Evolutionary conservation across 1,140 invertebrate species (phyloP).

Genomic region (Lanistes nyassanus): DNA sequence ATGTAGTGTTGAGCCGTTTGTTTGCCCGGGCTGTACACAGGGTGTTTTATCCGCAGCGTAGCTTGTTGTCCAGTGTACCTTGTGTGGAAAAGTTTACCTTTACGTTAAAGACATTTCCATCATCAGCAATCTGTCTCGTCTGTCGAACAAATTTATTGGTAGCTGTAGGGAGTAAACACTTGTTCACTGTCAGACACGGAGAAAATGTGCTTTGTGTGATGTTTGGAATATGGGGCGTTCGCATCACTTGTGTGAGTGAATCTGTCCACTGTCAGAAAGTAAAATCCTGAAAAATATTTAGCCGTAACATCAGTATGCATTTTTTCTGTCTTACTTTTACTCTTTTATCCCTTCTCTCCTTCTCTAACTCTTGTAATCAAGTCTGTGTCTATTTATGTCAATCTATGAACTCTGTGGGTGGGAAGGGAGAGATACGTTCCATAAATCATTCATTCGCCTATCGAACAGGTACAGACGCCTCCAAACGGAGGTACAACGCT

Average conservation of each 20-base stretch:
- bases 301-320: neutral
- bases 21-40: no score
- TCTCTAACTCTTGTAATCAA: neutral
- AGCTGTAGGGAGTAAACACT: neutral
- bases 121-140: no score
- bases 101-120: no score
- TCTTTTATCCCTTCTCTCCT: constrained; percentile 1
- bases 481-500: no score
- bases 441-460: neutral
- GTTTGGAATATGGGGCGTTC: neutral
- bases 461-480: no score
- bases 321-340: constrained; percentile 6
- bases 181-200: neutral
- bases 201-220: neutral
- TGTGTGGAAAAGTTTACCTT: no score
- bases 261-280: neutral
- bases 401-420: neutral
- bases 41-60: no score
- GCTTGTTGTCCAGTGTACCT: no score
- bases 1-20: no score
- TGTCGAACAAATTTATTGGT: neutral
- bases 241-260: neutral
- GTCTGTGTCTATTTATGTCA: neutral
- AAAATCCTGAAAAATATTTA: neutral
- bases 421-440: neutral